These are phyloP conservation scores for Druon quercuslanigerum DNA, from an alignment of 1,140 invertebrate species.

Conservation along the genomic window DNA sequence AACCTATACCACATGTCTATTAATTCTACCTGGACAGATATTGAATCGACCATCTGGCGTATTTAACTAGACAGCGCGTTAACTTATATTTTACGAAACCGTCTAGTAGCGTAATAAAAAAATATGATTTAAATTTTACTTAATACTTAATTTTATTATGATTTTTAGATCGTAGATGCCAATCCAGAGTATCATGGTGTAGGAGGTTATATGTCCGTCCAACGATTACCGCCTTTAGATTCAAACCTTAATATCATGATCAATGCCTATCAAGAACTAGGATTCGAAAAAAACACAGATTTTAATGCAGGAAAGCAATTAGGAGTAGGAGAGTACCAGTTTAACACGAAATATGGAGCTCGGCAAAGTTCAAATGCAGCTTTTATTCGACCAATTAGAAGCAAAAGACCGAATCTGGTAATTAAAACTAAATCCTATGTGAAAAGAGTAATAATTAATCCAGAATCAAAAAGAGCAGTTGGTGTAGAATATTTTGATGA, in stretches of 20 bases:
- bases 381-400: constrained; percentile 83
- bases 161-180: constrained; percentile 52
- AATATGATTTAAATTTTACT: too few relatives aligned
- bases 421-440: constrained; percentile 83
- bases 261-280: constrained; percentile 78
- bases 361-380: constrained; percentile 84
- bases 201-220: constrained; percentile 79
- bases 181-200: constrained; percentile 76
- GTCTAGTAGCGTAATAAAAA: too few relatives aligned
- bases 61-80: too few relatives aligned
- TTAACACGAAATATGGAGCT: constrained; percentile 78
- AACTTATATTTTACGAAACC: too few relatives aligned
- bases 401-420: constrained; percentile 83
- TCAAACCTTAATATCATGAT: constrained; percentile 75
- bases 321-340: constrained; percentile 78
- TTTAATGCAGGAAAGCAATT: constrained; percentile 77
- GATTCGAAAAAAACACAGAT: constrained; percentile 74
- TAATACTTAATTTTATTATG: neutral
- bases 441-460: constrained; percentile 84
- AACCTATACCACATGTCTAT: too few relatives aligned
- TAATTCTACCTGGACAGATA: too few relatives aligned
- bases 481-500: constrained; percentile 80
- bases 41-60: too few relatives aligned
- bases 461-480: constrained; percentile 79
- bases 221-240: constrained; percentile 79